phyloP scores from a whole-genome alignment of 2,113 vertebrate genomes.

The Micromys minutus region DNA sequence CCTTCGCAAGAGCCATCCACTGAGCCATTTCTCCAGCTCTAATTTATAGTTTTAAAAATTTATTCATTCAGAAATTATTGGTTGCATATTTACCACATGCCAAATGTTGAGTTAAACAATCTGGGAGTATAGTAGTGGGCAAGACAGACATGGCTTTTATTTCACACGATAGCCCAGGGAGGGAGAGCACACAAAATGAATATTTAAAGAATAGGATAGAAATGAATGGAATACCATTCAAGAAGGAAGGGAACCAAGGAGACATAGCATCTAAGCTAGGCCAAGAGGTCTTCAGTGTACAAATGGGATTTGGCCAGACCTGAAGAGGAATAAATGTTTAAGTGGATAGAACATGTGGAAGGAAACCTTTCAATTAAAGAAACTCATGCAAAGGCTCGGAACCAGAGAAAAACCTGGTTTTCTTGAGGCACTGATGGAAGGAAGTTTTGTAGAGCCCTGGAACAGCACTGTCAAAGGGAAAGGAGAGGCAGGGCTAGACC shows the following conservation, averaged over 20 bases:
- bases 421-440: neutral
- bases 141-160: neutral
- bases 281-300: conserved; percentile 25
- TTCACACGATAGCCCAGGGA: neutral
- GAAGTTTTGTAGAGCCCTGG: neutral
- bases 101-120: neutral
- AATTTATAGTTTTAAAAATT: conserved; percentile 16
- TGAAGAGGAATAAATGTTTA: conserved; percentile 18
- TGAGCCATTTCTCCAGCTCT: neutral
- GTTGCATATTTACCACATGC: neutral
- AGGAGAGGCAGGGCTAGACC: neutral
- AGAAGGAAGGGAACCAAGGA: neutral
- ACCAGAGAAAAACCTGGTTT: neutral
- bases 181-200: neutral
- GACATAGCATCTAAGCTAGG: neutral
- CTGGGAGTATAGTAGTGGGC: neutral
- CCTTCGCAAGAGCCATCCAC: neutral
- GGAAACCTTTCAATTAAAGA: neutral
- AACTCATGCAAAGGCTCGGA: neutral
- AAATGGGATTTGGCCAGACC: neutral
- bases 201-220: neutral
- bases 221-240: neutral
- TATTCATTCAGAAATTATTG: conserved; percentile 28
- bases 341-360: neutral
- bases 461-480: neutral